phyloP scores from a whole-genome alignment of 2,888 invertebrate species.

The Stenichneumon culpator region DNA sequence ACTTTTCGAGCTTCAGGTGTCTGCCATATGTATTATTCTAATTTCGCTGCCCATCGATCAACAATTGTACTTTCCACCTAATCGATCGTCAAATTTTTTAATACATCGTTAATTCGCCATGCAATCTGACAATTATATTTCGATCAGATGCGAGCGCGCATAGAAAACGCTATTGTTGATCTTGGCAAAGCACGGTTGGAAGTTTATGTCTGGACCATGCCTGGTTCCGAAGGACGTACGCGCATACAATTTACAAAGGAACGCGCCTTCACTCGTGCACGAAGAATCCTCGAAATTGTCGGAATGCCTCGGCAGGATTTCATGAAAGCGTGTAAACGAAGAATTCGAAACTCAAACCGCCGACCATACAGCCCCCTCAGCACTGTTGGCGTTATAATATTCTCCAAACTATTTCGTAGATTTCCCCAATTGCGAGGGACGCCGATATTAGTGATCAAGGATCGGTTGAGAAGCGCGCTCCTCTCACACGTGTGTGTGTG shows the following conservation, averaged over 20 bases:
- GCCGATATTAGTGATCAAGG: slow-evolving; percentile 15
- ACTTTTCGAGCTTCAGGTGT: not conserved
- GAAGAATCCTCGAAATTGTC: not conserved
- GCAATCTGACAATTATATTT: not conserved
- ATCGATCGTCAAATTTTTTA: not conserved
- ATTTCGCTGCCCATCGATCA: not conserved
- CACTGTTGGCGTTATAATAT: not conserved
- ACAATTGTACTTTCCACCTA: not conserved
- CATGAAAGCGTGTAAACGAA: not conserved
- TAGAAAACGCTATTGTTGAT: not conserved
- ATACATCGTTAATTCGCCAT: not conserved
- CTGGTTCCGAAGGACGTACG: not conserved
- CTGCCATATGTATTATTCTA: not conserved
- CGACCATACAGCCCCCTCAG: not conserved
- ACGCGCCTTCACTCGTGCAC: not conserved
- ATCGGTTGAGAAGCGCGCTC: slow-evolving; percentile 3
- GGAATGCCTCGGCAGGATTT: not conserved
- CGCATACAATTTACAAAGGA: not conserved
- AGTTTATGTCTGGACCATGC: not conserved
- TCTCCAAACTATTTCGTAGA: not conserved
- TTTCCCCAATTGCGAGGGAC: slow-evolving; percentile 2
- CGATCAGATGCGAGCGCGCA: not conserved
- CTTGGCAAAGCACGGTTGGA: not conserved
- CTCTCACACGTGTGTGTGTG: slow-evolving; percentile 36
- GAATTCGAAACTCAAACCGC: slow-evolving; percentile 1